Percentiles rank a stretch among this genome's conserved stretches.
phyloP scores from a whole-genome alignment of 1,140 invertebrate species.

The Rhagoletis zephyria region DNA sequence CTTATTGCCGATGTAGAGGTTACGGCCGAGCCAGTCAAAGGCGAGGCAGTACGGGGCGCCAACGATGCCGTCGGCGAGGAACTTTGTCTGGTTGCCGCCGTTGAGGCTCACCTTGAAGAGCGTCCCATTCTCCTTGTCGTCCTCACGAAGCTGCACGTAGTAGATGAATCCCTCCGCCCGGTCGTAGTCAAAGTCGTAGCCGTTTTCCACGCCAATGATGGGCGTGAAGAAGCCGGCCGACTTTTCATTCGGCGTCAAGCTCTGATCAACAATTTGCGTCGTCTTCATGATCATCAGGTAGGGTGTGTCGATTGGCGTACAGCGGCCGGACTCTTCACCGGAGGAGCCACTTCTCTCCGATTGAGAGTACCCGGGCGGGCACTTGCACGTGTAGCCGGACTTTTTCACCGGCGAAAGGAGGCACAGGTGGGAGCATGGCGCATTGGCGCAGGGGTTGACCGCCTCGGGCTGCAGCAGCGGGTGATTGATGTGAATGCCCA shows the following conservation, averaged over 20 bases:
- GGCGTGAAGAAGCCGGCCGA: conserved; percentile 86
- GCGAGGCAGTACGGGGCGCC: conserved; percentile 93
- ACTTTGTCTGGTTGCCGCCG: conserved; percentile 89
- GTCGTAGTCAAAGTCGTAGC: conserved; percentile 93
- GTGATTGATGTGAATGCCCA: conserved; percentile 95
- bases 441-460: too few relatives aligned
- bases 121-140: conserved; percentile 85
- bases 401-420: conserved; percentile 78
- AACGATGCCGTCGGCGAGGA: conserved; percentile 86
- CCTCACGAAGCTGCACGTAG: conserved; percentile 86
- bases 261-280: conserved; percentile 90
- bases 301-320: conserved; percentile 87
- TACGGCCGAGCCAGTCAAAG: conserved; percentile 96
- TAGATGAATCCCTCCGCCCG: conserved; percentile 86
- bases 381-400: conserved; percentile 92
- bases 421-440: conserved; percentile 87
- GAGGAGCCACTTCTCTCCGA: conserved; percentile 79
- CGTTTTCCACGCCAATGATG: conserved; percentile 91
- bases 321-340: too few relatives aligned
- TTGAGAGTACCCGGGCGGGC: conserved; percentile 89
- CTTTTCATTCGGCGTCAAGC: conserved; percentile 84
- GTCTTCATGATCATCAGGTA: conserved; percentile 93
- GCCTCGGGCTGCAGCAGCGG: conserved; percentile 95
- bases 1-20: conserved; percentile 94
- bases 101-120: conserved; percentile 87